Evolutionary conservation across 92 coral and sea anemone genomes (phyloP).

Genomic region (Isaurus tuberculatus): DNA sequence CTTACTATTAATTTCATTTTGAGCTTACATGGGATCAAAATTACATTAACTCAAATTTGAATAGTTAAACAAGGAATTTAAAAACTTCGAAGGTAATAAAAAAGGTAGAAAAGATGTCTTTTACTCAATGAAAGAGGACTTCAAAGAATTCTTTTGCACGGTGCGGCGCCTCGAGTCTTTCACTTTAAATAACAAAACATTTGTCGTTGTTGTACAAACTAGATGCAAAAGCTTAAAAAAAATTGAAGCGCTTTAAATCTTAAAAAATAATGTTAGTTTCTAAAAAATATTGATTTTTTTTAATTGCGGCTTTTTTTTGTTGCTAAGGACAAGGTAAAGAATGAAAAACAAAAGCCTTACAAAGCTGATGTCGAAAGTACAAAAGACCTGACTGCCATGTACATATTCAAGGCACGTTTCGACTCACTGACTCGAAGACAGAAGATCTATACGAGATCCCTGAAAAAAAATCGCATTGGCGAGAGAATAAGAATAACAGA

Average conservation of each 20-base stretch:
- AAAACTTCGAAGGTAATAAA: too few relatives aligned
- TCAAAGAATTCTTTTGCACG: too few relatives aligned
- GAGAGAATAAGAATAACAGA: background rate
- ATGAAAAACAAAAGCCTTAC: conserved; percentile 4
- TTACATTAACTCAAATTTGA: too few relatives aligned
- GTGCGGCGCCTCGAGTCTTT: background rate
- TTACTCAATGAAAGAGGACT: too few relatives aligned
- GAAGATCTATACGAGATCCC: background rate
- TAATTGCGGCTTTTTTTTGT: conserved; percentile 1
- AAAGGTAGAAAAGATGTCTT: too few relatives aligned
- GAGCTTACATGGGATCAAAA: background rate
- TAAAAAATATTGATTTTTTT: background rate
- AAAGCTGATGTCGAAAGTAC: conserved; percentile 23
- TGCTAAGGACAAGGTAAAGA: conserved; percentile 5
- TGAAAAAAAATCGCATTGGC: background rate
- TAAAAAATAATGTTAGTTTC: too few relatives aligned
- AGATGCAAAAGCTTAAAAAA: background rate
- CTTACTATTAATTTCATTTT: background rate
- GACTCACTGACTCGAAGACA: background rate
- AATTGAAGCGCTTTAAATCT: background rate
- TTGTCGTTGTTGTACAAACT: background rate
- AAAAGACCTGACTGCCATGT: background rate
- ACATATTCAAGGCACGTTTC: conserved; percentile 32
- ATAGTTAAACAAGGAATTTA: too few relatives aligned
- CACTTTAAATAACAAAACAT: background rate